Conservation (phyloP, 2,113 vertebrate genomes). For the Hyaena hyaena region DNA sequence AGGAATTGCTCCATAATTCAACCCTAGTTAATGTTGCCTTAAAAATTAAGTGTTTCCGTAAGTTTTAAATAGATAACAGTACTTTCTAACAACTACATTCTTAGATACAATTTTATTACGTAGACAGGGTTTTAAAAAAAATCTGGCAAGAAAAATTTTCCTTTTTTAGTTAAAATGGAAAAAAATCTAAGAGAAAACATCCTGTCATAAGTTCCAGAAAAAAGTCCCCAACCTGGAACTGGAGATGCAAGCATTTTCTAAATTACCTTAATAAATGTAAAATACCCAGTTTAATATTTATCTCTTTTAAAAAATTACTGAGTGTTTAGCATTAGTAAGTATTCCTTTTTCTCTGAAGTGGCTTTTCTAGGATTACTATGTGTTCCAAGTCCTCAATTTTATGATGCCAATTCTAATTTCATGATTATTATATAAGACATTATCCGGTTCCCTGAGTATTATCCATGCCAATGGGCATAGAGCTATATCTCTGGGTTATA, state of each 20-base stretch:
- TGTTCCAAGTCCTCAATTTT: conserved; percentile 69
- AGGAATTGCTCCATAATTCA: conserved; percentile 86
- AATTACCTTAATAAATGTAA: conserved; percentile 53
- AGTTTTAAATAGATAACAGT: conserved; percentile 85
- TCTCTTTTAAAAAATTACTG: conserved; percentile 56
- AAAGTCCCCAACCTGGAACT: conserved; percentile 66
- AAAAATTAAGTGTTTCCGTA: conserved; percentile 84
- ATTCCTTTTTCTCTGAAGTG: not conserved
- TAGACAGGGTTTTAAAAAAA: conserved; percentile 69
- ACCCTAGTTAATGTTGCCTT: conserved; percentile 82
- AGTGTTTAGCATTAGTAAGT: conserved; percentile 52
- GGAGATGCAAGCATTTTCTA: conserved; percentile 71
- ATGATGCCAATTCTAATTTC: conserved; percentile 64
- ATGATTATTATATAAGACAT: conserved; percentile 70
- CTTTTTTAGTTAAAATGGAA: conserved; percentile 78
- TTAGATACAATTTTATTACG: conserved; percentile 85
- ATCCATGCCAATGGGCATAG: conserved; percentile 75
- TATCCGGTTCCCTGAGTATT: conserved; percentile 52
- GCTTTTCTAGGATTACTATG: conserved; percentile 60
- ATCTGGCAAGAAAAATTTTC: conserved; percentile 81
- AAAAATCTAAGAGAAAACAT: conserved; percentile 83
- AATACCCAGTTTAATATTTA: conserved; percentile 63
- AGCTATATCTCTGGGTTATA: conserved; percentile 57
- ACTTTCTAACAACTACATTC: conserved; percentile 87
- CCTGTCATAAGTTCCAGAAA: conserved; percentile 81